Evolutionary conservation across 2,113 vertebrate genomes (phyloP).

Genomic region (Crocuta crocuta): DNA sequence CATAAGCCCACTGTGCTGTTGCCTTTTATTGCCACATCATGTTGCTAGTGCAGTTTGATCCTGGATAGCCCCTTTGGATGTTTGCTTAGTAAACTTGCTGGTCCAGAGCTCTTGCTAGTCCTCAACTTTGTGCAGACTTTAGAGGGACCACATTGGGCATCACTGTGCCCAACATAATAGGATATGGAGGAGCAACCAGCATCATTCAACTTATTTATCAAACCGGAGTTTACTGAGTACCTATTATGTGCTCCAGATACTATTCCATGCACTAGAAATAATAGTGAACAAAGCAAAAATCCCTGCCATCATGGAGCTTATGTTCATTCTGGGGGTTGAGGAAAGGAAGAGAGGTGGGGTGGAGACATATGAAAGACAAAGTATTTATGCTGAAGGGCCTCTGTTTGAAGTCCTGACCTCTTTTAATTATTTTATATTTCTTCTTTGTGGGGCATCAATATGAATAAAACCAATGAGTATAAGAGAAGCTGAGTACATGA

Average conservation of each 20-base stretch:
- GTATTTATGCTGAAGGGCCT: neutral
- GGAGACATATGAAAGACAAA: neutral
- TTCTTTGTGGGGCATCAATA: neutral
- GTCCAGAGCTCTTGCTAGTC: neutral
- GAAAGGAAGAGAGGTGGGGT: neutral
- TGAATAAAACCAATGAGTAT: neutral
- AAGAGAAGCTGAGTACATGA: neutral
- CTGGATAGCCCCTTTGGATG: neutral
- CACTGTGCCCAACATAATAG: neutral
- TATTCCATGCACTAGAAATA: neutral
- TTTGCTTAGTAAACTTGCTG: neutral
- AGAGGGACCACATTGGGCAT: neutral
- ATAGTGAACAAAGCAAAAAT: constrained; percentile 3
- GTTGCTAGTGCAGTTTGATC: neutral
- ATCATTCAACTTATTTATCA: neutral
- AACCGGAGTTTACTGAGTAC: neutral
- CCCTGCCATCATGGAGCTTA: neutral
- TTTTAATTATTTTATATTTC: constrained; percentile 1
- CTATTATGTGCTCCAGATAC: neutral
- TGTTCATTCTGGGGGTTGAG: neutral
- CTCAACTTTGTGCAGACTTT: neutral
- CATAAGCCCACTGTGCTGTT: neutral
- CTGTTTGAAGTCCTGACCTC: neutral
- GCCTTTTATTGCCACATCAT: neutral
- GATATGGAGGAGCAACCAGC: neutral